These are phyloP conservation scores for Nothobranchius kuhntae DNA, from an alignment of 2,113 vertebrate genomes.

Conservation along the genomic window DNA sequence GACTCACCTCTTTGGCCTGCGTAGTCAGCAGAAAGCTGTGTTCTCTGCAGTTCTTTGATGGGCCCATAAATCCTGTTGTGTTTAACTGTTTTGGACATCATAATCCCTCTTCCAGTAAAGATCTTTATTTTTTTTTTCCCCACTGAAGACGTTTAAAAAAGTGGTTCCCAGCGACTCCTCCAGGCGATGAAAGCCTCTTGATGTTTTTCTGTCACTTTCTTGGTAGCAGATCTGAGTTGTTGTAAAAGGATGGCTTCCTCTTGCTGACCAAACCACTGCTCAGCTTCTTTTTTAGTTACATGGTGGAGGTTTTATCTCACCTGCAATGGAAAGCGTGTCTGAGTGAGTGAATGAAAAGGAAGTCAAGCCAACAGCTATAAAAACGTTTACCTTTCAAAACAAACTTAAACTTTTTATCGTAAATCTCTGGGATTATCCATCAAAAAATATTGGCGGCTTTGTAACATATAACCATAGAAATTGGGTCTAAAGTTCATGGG, in stretches of 20 bases:
- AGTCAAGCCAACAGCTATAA: too few relatives aligned
- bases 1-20: conserved; percentile 76
- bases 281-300: neutral
- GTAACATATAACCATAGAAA: too few relatives aligned
- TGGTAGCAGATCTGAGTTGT: neutral
- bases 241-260: conserved; percentile 4
- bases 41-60: conserved; percentile 76
- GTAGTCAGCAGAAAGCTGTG: conserved; percentile 76
- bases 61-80: conserved; percentile 77
- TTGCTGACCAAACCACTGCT: conserved; percentile 37
- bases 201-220: conserved; percentile 18
- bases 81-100: conserved; percentile 80
- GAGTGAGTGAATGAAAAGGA: neutral
- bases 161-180: conserved; percentile 65
- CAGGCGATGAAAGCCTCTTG: conserved; percentile 27
- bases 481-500: too few relatives aligned
- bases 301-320: neutral
- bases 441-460: too few relatives aligned
- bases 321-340: neutral
- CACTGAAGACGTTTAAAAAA: conserved; percentile 50
- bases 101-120: conserved; percentile 82
- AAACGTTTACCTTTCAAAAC: too few relatives aligned
- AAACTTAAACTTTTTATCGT: too few relatives aligned
- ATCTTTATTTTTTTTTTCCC: conserved; percentile 29
- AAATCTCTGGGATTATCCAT: too few relatives aligned